Evolutionary conservation across 2,113 vertebrate genomes (phyloP), one percentile per base, ranked within the genome.

Genomic region (Oncorhynchus masou): DNA sequence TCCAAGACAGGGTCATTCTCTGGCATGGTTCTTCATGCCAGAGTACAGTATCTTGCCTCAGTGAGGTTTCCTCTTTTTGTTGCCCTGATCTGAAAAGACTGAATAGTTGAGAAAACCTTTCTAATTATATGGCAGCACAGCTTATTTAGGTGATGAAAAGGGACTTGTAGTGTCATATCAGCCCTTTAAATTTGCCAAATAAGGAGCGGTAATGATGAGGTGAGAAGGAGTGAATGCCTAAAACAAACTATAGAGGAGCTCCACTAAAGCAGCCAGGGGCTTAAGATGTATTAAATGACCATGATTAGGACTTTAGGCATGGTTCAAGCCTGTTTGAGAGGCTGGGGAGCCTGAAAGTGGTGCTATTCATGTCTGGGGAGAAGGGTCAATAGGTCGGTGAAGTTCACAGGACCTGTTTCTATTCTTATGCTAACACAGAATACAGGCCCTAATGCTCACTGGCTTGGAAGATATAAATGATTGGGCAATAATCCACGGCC

Each of bases 251-350:
- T 79, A 91, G 94, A 94, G 92, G 91, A 94, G 92, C 80, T 94
- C 93, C 93, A 94, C 95, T 94, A 95, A 95, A 95, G 94, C 94
- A 92, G 91, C 93, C 90, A 90, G 95, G 90, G 94, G 94, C 95
- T 96, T 95, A 94, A 95, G 94, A 96, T 97, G 96, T 97, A 98
- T 97, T 99, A 97, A 98, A 98, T 97, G 96, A 97, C 95, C 96
- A 95, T 96, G 96, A 98, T 97, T 97, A 96, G 95, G 95, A 96
- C 96, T 95, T 94, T 93, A 94, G 94, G 94, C 95, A 93, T 95
- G 93, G 94, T 95, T 94, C 92, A 92, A 94, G 94, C 94, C 93
- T 93, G 94, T 91, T 95, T 95, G 95, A 97, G 96, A 95, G 94
- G 92, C 91, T 90, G 92, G 89, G 91, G 90, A 91, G 91, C 91